Evolutionary conservation across 2,113 vertebrate genomes (phyloP), one percentile per base, ranked within the genome.

Genomic region (Grus americana): DNA sequence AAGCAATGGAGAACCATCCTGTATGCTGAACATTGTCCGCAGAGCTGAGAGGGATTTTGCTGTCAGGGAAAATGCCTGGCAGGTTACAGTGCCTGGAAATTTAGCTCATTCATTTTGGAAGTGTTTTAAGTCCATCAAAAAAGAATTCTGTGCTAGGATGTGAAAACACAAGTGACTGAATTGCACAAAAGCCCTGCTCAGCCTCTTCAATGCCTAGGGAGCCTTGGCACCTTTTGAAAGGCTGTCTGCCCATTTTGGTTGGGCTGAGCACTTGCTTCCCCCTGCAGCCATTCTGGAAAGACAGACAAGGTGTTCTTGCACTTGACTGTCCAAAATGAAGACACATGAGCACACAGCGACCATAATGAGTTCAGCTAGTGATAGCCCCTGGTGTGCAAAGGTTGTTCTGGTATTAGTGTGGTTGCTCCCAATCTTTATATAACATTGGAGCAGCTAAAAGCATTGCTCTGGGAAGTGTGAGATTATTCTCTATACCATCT

Each of bases 11-110:
- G 67, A 86, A 5, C 55, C 55, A 38, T 58, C 38, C 55, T 62
- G 67, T 71, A 50, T 70, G 71, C 38, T 58, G 54, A 32, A 54
- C 9, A 4, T 42, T 68, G 62, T 63, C 87, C 83, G 54, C 63
- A 82, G 42, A 74, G 38, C 82, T 80, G 55, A 71, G 85, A 55
- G 55, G 29, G 59, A 50, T 71, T 86, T 81, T 80, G 42, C 78
- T 93, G 73, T 70, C 90, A 90, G 66, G 44, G 81, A 88, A 87
- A 91, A 72, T 38, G 84, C 32, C 81, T 94, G 93, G 81, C 82
- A 73, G 58, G 59, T 79, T 80, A 19, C 46, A 61, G 68, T 27
- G 76, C 38, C 81, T 92, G 90, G 83, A 93, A 90, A 84, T 80
- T 92, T 94, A 74, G 42, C 55, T 88, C 65, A 40, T 92, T 86